Percentiles rank a stretch among this genome's conserved stretches.
These are phyloP conservation scores for Botrylloides violaceus DNA, from an alignment of 23 tunicate genomes.

Conservation along the genomic window DNA sequence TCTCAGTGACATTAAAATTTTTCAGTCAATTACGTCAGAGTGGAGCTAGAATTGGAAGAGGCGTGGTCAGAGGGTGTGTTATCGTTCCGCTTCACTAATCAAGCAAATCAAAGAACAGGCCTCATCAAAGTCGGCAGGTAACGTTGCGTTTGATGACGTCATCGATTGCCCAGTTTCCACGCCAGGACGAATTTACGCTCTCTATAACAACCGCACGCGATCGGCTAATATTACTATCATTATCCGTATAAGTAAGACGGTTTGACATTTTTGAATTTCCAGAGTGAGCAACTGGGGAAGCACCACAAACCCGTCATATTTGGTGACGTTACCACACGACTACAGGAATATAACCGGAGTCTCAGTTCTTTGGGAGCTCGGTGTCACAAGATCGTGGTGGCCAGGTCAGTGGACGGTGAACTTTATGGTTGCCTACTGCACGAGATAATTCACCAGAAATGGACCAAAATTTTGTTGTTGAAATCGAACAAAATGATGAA, in stretches of 20 bases:
- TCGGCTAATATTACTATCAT: too few species aligned
- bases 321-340: not conserved
- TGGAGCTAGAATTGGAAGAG: slow-evolving; percentile 10
- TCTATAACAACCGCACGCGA: too few species aligned
- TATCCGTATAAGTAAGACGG: too few species aligned
- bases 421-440: not conserved
- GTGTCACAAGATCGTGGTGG: slow-evolving; percentile 16
- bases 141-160: not conserved
- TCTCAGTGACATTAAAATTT: too few species aligned
- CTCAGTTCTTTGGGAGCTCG: slow-evolving; percentile 19
- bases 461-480: too few species aligned
- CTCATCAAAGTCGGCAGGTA: slow-evolving; percentile 17
- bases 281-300: slow-evolving; percentile 23
- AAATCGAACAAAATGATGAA: too few species aligned
- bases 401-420: slow-evolving; percentile 3
- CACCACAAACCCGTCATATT: slow-evolving; percentile 14
- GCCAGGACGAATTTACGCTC: too few species aligned
- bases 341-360: not conserved
- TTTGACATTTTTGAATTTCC: too few species aligned
- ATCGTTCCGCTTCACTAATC: slow-evolving; percentile 21
- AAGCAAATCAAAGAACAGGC: not conserved
- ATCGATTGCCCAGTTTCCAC: too few species aligned
- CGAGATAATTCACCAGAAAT: too few species aligned
- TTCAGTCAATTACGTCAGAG: slow-evolving; percentile 8
- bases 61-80: slow-evolving; percentile 17